Evolutionary conservation across 2,888 invertebrate species (phyloP), one percentile per base, ranked within the genome.

Genomic region (Rotaria socialis): DNA sequence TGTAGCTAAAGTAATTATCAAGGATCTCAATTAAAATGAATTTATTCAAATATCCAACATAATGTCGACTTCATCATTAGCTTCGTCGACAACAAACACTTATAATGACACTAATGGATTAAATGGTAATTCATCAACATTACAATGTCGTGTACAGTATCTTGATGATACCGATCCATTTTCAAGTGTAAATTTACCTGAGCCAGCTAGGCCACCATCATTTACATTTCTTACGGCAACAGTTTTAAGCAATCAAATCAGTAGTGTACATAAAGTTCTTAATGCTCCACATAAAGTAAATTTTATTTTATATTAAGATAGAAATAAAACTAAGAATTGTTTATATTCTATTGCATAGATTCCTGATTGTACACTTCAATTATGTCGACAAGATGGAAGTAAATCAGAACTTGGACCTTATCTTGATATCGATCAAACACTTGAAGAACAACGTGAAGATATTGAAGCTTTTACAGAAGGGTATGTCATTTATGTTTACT

Each of bases 101-200:
- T 35, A 35, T 35, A 35, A 35, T 67, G 67, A 67, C 5, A 67
- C 35, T 67, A 41, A 0, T 67, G 67, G 67, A 67, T 67, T 67
- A 67, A 67, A 67, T 67, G 35, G 67, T 35, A 67, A 7, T 67
- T 67, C 67, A 80, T 47, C 80, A 24, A 91, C 90, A 88, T 90
- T 96, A 91, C 94, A 95, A 91, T 96, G 96, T 92, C 93, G 96
- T 90, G 95, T 98, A 89, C 97, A 98, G 92, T 99, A 95, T 92
- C 93, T 99, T 90, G 95, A 97, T 92, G 99, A 99, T 93, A 94
- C 95, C 91, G 97, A 99, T 92, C 98, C 98, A 87, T 97, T 99
- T 92, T 85, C 75, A 91, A 95, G 95, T 90, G 92, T 92, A 60
- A 92, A 91, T 88, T 95, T 95, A 91, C 95, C 97, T 89, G 96